Conservation (phyloP, 2,888 invertebrate genomes). For the Noctua fimbriata region DNA sequence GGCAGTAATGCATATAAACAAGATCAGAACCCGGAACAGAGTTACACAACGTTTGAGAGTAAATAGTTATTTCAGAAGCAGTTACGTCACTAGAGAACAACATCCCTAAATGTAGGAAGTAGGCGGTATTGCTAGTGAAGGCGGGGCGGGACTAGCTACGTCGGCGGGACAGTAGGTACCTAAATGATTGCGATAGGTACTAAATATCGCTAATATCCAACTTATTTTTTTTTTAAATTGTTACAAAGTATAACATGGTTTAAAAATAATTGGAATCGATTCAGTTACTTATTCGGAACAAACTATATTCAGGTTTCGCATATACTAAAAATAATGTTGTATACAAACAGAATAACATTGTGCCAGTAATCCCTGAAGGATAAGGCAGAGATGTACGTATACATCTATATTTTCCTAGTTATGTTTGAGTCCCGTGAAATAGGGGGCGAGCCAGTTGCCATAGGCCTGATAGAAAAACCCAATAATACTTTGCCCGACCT, state of each 20-base stretch:
- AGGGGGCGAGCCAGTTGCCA: not conserved
- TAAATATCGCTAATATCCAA: too few relatives aligned
- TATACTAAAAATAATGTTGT: too few relatives aligned
- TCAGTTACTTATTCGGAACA: too few relatives aligned
- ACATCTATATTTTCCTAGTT: not conserved
- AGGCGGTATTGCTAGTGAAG: not conserved
- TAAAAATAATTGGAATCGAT: too few relatives aligned
- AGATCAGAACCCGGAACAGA: slow-evolving; percentile 68
- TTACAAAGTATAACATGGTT: too few relatives aligned
- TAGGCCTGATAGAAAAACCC: not conserved
- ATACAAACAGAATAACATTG: too few relatives aligned
- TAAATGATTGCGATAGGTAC: too few relatives aligned
- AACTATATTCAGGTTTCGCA: too few relatives aligned
- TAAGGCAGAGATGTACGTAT: not conserved
- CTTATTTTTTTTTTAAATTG: too few relatives aligned
- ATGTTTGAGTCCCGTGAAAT: not conserved
- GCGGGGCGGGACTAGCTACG: not conserved
- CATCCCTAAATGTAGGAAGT: slow-evolving; percentile 30
- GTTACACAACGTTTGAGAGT: slow-evolving; percentile 62
- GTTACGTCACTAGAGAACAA: slow-evolving; percentile 56
- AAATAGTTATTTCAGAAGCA: slow-evolving; percentile 51
- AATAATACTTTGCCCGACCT: not conserved
- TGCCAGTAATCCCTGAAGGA: not conserved
- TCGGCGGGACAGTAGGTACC: too few relatives aligned
- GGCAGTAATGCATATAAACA: slow-evolving; percentile 30